Evolutionary conservation across 1,140 invertebrate species (phyloP).

Genomic region (Aphelenchoides avenae): DNA sequence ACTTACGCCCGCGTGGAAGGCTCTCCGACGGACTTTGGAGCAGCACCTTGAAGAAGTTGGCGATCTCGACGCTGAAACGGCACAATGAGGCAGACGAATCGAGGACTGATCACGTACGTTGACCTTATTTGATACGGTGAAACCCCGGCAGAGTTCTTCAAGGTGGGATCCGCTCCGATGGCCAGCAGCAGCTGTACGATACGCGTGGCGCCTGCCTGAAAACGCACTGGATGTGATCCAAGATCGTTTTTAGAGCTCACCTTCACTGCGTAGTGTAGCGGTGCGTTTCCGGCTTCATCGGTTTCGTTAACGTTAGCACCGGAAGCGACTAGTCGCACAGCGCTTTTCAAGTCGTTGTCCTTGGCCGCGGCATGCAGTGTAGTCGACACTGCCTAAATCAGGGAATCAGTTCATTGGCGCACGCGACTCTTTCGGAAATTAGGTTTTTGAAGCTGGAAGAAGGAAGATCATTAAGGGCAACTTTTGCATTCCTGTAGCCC

Average conservation of each 20-base stretch:
- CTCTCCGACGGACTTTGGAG: neutral
- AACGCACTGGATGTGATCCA: too few relatives aligned
- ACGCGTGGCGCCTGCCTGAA: constrained; percentile 1
- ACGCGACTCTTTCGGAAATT: too few relatives aligned
- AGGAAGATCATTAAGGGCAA: too few relatives aligned
- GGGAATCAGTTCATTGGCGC: too few relatives aligned
- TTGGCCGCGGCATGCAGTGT: too few relatives aligned
- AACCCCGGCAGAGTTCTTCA: constrained; percentile 24
- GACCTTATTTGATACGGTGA: constrained; percentile 1
- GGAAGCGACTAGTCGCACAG: constrained; percentile 20
- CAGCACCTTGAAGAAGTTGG: neutral
- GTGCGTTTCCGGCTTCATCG: constrained; percentile 19
- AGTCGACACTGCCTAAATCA: too few relatives aligned
- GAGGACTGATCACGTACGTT: constrained; percentile 12
- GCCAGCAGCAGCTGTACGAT: constrained; percentile 29
- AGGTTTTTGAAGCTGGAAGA: too few relatives aligned
- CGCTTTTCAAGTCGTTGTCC: too few relatives aligned
- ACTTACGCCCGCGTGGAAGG: too few relatives aligned
- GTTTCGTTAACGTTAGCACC: constrained; percentile 12
- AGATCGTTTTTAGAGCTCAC: too few relatives aligned
- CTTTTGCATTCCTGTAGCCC: too few relatives aligned
- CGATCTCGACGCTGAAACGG: neutral
- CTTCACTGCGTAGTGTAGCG: constrained; percentile 23
- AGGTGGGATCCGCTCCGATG: constrained; percentile 17
- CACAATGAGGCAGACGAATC: neutral